These are phyloP conservation scores for Scaptomyza flava DNA, from an alignment of 2,888 invertebrate species.

Conservation along the genomic window DNA sequence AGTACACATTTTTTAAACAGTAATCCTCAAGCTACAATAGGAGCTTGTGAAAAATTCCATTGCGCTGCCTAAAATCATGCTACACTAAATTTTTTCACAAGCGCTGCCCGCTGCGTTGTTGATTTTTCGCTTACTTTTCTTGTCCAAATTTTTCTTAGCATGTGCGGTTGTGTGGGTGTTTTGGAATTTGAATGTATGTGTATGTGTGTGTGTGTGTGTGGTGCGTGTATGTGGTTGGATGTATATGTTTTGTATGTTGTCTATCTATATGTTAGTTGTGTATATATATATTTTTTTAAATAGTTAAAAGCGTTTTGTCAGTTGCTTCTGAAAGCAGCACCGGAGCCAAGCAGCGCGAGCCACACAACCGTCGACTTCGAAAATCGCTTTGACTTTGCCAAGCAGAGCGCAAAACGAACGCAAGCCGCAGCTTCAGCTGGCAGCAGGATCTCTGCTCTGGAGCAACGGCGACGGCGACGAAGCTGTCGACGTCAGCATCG, in stretches of 20 bases:
- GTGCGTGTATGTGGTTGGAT: conserved; percentile 16
- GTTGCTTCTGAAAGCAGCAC: conserved; percentile 50
- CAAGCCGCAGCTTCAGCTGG: conserved; percentile 37
- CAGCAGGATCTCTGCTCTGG: conserved; percentile 36
- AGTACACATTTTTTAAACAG: conserved; percentile 11
- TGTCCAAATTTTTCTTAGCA: conserved; percentile 28
- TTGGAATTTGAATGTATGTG: conserved; percentile 2
- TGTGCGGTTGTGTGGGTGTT: conserved; percentile 12
- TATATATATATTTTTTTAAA: conserved; percentile 22
- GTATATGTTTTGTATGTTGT: conserved; percentile 23
- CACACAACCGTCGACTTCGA: conserved; percentile 84
- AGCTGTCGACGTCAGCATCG: conserved; percentile 51
- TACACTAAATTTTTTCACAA: conserved; percentile 51
- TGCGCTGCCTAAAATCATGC: conserved; percentile 57
- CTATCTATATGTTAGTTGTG: conserved; percentile 8
- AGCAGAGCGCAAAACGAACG: conserved; percentile 36
- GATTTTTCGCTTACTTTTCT: conserved; percentile 31
- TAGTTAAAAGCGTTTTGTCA: conserved; percentile 54
- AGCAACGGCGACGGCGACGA: conserved; percentile 7
- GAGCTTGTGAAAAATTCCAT: conserved; percentile 7
- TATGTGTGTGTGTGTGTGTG: conserved; percentile 9
- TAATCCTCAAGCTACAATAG: neutral
- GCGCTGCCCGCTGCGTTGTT: conserved; percentile 24
- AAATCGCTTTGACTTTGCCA: conserved; percentile 83
- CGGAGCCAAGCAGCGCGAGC: conserved; percentile 67